Evolutionary conservation across 2,888 invertebrate genomes (phyloP).

Genomic region (Girardia tigrina): DNA sequence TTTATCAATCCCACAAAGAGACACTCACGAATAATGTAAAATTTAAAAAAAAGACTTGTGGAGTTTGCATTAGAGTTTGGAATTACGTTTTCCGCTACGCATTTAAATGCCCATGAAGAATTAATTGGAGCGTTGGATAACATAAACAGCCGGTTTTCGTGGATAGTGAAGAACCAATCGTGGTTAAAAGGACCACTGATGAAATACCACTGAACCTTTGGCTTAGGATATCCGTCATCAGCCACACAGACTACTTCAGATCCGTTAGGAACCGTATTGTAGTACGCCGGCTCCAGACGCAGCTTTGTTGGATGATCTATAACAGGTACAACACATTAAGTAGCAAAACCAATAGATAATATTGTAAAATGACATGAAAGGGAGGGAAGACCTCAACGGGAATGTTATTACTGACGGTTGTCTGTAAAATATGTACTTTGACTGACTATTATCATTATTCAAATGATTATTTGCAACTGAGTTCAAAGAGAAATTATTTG

Average conservation of each 20-base stretch:
- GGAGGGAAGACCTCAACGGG: too few species aligned
- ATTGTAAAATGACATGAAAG: too few species aligned
- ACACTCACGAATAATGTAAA: background rate
- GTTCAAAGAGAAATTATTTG: too few species aligned
- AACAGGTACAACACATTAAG: too few species aligned
- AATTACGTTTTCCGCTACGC: background rate
- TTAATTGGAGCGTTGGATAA: background rate
- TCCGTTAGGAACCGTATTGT: background rate
- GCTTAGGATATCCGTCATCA: constrained; percentile 1
- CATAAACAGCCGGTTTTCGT: background rate
- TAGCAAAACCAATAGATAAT: too few species aligned
- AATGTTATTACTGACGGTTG: too few species aligned
- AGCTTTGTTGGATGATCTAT: background rate
- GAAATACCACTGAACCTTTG: background rate
- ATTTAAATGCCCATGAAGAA: background rate
- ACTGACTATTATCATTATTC: too few species aligned
- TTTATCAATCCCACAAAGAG: background rate
- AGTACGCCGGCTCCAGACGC: background rate
- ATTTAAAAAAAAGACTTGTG: background rate
- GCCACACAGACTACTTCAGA: background rate
- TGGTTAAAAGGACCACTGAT: background rate
- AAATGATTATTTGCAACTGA: too few species aligned
- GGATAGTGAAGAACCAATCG: background rate
- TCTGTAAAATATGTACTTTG: too few species aligned
- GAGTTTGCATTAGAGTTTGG: background rate